Percentiles rank a stretch among this genome's conserved stretches.
phyloP scores from a whole-genome alignment of 2,113 vertebrate species.

The Microtus oregoni region DNA sequence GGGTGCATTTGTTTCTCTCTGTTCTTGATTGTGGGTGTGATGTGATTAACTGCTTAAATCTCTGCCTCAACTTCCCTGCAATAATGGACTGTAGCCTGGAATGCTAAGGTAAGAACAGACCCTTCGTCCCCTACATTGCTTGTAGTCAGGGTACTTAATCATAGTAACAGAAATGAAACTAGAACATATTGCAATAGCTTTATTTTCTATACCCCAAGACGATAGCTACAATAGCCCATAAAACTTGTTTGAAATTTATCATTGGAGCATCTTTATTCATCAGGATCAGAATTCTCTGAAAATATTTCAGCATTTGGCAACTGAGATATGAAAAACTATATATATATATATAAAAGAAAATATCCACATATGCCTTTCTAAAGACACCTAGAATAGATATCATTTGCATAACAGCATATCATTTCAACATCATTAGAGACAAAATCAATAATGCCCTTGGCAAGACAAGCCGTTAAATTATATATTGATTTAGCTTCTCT shows the following conservation, averaged over 20 bases:
- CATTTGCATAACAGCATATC: conserved; percentile 78
- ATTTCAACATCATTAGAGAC: conserved; percentile 82
- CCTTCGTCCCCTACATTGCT: not conserved
- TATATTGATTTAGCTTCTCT: conserved; percentile 59
- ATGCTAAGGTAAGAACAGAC: not conserved
- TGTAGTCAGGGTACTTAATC: not conserved
- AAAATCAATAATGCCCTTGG: conserved; percentile 83
- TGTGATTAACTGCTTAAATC: not conserved
- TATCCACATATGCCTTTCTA: conserved; percentile 62
- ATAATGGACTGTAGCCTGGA: not conserved
- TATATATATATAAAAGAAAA: conserved; percentile 53
- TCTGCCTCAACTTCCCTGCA: too few relatives aligned
- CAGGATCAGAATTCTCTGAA: conserved; percentile 49
- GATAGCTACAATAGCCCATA: not conserved
- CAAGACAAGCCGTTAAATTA: conserved; percentile 79
- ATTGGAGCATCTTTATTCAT: conserved; percentile 8
- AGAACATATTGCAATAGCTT: conserved; percentile 69
- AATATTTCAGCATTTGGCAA: conserved; percentile 48
- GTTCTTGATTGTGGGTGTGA: not conserved
- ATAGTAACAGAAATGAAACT: not conserved
- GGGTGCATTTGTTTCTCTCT: not conserved
- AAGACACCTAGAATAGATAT: conserved; percentile 71
- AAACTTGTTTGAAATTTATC: conserved; percentile 69
- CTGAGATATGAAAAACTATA: conserved; percentile 35
- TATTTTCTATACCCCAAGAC: conserved; percentile 77